Percentiles rank a stretch among this genome's conserved stretches.
Evolutionary conservation across 2,113 vertebrate genomes (phyloP).

Genomic region (Corvus moneduloides): DNA sequence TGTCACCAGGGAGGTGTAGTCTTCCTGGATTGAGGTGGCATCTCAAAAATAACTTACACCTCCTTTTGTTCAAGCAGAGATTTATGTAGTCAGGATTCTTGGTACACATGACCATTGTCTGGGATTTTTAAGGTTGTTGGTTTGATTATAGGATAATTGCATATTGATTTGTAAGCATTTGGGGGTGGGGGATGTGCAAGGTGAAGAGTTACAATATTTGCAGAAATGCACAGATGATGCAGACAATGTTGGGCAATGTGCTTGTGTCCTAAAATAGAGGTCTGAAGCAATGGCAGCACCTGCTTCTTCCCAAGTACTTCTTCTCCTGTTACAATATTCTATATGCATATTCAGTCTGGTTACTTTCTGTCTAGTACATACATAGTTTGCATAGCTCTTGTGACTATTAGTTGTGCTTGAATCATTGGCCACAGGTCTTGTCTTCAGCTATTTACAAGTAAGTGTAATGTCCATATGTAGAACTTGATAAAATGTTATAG

Average conservation of each 20-base stretch:
- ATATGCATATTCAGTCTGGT: not conserved
- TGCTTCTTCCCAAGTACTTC: not conserved
- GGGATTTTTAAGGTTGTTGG: not conserved
- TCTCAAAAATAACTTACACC: not conserved
- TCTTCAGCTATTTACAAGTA: not conserved
- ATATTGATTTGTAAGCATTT: not conserved
- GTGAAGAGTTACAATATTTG: not conserved
- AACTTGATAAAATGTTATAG: not conserved
- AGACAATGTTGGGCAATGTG: not conserved
- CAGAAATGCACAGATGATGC: not conserved
- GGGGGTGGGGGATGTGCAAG: not conserved
- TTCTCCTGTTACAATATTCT: constrained; percentile 7
- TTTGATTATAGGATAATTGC: not conserved
- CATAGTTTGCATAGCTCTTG: not conserved
- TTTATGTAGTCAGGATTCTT: not conserved
- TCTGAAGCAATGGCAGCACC: not conserved
- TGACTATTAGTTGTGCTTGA: not conserved
- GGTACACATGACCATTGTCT: not conserved
- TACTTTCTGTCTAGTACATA: not conserved
- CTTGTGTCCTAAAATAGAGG: not conserved
- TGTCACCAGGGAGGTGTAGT: not conserved
- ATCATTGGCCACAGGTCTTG: not conserved
- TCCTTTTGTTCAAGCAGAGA: not conserved
- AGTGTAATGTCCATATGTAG: not conserved
- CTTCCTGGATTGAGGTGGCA: not conserved